phyloP scores from a whole-genome alignment of 92 coral and sea anemone species.

The Umimayanthus kanabou region DNA sequence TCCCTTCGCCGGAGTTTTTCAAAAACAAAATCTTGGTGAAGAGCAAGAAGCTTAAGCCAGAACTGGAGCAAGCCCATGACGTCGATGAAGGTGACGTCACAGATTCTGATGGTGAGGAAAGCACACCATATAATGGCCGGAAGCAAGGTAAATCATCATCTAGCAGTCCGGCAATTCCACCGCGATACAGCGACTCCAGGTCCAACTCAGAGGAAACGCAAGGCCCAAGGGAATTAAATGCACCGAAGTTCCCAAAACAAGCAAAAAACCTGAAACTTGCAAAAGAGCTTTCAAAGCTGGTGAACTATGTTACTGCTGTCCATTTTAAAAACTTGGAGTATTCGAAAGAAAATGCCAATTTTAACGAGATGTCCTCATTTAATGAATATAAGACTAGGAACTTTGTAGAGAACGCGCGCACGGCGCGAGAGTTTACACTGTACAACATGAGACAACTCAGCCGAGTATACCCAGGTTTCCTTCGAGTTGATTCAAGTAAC shows the following conservation, averaged over 20 bases:
- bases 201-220: neutral
- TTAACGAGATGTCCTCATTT: conserved; percentile 69
- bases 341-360: conserved; percentile 51
- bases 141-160: neutral
- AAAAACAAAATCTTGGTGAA: conserved; percentile 69
- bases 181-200: neutral
- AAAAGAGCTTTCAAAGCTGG: conserved; percentile 63
- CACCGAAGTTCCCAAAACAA: conserved; percentile 41
- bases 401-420: conserved; percentile 38
- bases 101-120: conserved; percentile 44
- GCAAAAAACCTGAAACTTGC: conserved; percentile 53
- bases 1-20: conserved; percentile 76
- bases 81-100: conserved; percentile 47
- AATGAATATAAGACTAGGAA: conserved; percentile 58
- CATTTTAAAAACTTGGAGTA: conserved; percentile 59
- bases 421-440: conserved; percentile 49
- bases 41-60: conserved; percentile 54
- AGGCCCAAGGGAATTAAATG: neutral
- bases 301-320: conserved; percentile 62
- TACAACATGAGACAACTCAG: conserved; percentile 65
- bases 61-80: conserved; percentile 48
- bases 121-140: neutral
- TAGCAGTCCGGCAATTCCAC: neutral
- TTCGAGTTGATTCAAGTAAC: conserved; percentile 73
- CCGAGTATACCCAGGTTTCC: conserved; percentile 73